Conservation (phyloP, 2,888 invertebrate genomes). For the Callosobruchus maculatus region DNA sequence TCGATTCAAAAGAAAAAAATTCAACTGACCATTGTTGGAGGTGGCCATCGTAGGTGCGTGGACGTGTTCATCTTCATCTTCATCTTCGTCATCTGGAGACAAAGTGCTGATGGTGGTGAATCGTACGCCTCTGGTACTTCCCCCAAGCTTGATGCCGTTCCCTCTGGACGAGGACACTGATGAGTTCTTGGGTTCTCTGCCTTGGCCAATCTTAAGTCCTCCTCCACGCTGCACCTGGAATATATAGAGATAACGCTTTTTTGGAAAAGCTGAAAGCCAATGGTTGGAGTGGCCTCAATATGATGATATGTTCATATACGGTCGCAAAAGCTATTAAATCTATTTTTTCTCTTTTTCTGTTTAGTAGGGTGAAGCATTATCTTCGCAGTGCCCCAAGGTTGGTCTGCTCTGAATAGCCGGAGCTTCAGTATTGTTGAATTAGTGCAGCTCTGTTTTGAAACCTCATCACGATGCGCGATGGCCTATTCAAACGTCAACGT, state of each 20-base stretch:
- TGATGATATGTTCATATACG: no score
- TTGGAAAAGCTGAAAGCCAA: background rate
- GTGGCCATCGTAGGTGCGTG: slow-evolving; percentile 35
- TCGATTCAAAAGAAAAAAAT: no score
- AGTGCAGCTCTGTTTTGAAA: no score
- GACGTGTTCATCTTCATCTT: slow-evolving; percentile 41
- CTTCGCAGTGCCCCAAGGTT: no score
- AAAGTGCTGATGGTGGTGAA: slow-evolving; percentile 32
- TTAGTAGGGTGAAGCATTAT: no score
- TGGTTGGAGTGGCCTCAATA: no score
- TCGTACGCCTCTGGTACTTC: slow-evolving; percentile 35
- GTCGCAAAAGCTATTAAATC: no score
- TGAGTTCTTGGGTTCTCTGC: slow-evolving; percentile 35
- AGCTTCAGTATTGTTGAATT: no score
- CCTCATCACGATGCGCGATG: no score
- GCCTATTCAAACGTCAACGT: no score
- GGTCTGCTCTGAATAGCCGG: no score
- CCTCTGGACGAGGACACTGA: slow-evolving; percentile 39
- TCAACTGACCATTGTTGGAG: slow-evolving; percentile 7
- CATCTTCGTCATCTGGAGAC: slow-evolving; percentile 41
- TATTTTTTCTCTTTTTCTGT: no score
- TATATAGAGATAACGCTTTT: background rate
- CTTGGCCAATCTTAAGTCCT: slow-evolving; percentile 42
- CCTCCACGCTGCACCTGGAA: slow-evolving; percentile 40
- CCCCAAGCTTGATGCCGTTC: slow-evolving; percentile 43